These are phyloP conservation scores for Ptilodon capucinus DNA, from an alignment of 2,888 invertebrate species.

Conservation along the genomic window DNA sequence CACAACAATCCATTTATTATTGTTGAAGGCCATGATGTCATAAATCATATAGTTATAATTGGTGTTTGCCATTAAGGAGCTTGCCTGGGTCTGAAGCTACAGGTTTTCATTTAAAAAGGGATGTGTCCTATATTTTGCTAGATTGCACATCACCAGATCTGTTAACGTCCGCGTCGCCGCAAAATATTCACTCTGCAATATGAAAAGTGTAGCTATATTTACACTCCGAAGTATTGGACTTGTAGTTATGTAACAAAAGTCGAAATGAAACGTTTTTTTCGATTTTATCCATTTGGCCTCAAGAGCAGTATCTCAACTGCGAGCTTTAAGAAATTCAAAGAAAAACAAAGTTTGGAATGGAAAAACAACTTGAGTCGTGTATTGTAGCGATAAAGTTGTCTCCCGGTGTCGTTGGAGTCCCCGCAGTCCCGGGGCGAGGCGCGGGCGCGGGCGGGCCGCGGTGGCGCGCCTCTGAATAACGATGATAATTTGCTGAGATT, in stretches of 20 bases:
- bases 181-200: too few relatives aligned
- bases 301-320: not conserved
- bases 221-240: not conserved
- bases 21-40: too few relatives aligned
- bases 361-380: not conserved
- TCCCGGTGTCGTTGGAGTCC: not conserved
- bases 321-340: not conserved
- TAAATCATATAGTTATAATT: too few relatives aligned
- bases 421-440: not conserved
- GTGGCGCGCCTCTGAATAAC: not conserved
- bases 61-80: too few relatives aligned
- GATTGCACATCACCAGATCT: too few relatives aligned
- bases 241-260: not conserved
- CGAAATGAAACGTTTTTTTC: not conserved
- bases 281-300: not conserved
- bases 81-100: too few relatives aligned
- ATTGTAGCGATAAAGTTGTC: not conserved
- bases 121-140: too few relatives aligned
- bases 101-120: too few relatives aligned
- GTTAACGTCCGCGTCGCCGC: too few relatives aligned
- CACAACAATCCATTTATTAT: too few relatives aligned
- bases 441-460: not conserved
- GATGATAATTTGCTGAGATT: not conserved
- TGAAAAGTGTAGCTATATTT: too few relatives aligned
- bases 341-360: not conserved